These are phyloP conservation scores for Xiphophorus couchianus DNA, from an alignment of 2,113 vertebrate genomes.

Conservation along the genomic window DNA sequence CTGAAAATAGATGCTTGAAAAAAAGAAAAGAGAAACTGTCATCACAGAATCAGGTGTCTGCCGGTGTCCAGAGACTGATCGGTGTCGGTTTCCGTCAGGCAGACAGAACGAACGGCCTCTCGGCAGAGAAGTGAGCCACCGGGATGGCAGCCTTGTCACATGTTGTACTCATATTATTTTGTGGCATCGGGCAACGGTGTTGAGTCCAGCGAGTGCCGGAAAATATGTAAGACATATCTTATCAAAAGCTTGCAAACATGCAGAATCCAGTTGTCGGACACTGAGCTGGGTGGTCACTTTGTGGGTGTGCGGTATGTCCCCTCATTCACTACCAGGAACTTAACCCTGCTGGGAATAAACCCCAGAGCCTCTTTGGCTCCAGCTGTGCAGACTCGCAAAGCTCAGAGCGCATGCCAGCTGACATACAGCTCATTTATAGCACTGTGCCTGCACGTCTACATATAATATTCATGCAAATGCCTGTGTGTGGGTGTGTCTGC, in stretches of 20 bases:
- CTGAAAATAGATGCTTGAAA: conserved; percentile 2
- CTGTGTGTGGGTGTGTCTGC: conserved; percentile 4
- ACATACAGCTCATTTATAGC: conserved; percentile 42
- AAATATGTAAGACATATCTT: not conserved
- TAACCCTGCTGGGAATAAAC: conserved; percentile 32
- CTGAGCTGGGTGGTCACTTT: conserved; percentile 58
- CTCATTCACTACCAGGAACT: conserved; percentile 49
- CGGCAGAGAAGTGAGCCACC: not conserved
- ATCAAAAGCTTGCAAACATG: conserved; percentile 1
- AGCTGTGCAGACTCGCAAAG: conserved; percentile 26
- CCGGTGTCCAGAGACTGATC: conserved; percentile 11
- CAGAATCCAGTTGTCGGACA: conserved; percentile 10
- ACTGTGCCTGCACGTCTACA: conserved; percentile 7
- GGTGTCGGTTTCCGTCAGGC: conserved; percentile 31
- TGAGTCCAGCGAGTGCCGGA: not conserved
- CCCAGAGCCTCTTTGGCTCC: conserved; percentile 33
- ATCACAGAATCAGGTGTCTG: conserved; percentile 21
- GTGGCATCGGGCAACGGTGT: conserved; percentile 1
- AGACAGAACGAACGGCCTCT: conserved; percentile 11
- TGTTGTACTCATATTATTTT: conserved; percentile 29
- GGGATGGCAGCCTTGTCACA: conserved; percentile 23
- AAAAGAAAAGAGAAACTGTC: not conserved
- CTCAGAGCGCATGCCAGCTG: conserved; percentile 40
- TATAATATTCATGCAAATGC: conserved; percentile 35
- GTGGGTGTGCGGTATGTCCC: conserved; percentile 27